Evolutionary conservation across 1,140 invertebrate species (phyloP), one percentile per base, ranked within the genome.

Genomic region (Drosophila guanche): DNA sequence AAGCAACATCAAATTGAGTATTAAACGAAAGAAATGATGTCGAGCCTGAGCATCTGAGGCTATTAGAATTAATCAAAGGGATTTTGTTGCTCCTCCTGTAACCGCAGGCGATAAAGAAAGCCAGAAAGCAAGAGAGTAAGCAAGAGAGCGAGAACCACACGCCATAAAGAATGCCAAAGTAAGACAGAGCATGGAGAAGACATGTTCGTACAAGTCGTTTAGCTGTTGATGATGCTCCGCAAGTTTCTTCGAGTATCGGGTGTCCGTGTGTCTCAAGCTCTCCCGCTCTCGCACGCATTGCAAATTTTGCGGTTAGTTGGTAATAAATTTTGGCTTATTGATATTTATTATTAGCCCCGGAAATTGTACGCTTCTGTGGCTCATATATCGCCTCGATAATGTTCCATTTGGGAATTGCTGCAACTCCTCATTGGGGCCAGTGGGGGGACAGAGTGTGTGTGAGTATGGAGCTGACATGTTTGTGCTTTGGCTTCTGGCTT

Each of bases 1-100:
- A 57, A 61, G 79, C 73, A 86, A 78, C 73, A 86, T 62, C 68
- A 88, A 83, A 88, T 88, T 88, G 78, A 83, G 83, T 88, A 88
- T 88, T 88, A 88, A 88, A 63, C 83, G 71, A 83, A 88, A 76
- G 74, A 88, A 88, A 88, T 79, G 78, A 88, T 88, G 83, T 88
- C 71, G 75, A 57, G 66, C 51, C 78, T 67, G 75, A 85, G 68
- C 83, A 88, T 88, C 83, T 78, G 75, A 88, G 78, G 78, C 83
- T 83, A 88, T 88, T 88, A 88, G 83, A 88, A 88, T 88, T 88
- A 88, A 88, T 88, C 83, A 88, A 88, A 88, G 80, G 83, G 83
- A 88, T 88, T 88, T 88, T 72, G 66, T 69, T 56, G 72, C 75
- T 37, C 33, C 33, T 37, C 33, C 33, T 37, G 33, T 10, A 37